These are phyloP conservation scores for Amphimallon solstitiale DNA, from an alignment of 2,888 invertebrate species.

Conservation along the genomic window DNA sequence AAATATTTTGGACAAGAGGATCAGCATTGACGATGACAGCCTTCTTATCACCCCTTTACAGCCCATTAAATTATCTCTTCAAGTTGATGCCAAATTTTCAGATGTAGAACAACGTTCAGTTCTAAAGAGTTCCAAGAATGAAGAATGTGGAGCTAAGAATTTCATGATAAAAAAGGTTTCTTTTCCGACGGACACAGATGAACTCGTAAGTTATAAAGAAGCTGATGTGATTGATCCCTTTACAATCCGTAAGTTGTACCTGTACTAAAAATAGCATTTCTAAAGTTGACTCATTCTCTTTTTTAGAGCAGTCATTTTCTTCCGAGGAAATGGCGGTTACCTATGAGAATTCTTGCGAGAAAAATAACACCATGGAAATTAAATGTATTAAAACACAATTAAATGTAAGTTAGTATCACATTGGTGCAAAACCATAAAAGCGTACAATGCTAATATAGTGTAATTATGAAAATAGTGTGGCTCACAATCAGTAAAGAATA, in stretches of 20 bases:
- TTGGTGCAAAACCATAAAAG: too few species aligned
- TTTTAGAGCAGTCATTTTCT: conserved; percentile 3
- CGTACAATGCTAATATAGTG: too few species aligned
- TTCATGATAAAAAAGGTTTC: conserved; percentile 41
- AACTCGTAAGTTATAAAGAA: conserved; percentile 44
- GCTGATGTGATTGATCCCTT: conserved; percentile 38
- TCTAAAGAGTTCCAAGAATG: conserved; percentile 38
- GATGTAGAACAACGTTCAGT: conserved; percentile 34
- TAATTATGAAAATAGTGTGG: background rate
- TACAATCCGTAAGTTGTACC: conserved; percentile 27
- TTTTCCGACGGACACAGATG: conserved; percentile 41
- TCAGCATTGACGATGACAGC: conserved; percentile 47
- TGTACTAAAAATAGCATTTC: background rate
- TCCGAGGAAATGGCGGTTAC: conserved; percentile 40
- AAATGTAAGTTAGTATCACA: conserved; percentile 36
- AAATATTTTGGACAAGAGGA: conserved; percentile 42
- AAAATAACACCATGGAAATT: conserved; percentile 45
- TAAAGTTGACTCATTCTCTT: background rate
- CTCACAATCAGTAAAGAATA: too few species aligned
- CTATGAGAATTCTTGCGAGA: conserved; percentile 44
- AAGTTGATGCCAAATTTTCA: background rate
- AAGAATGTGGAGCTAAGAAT: conserved; percentile 28
- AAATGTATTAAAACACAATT: conserved; percentile 45
- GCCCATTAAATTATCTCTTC: conserved; percentile 35
- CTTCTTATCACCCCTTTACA: conserved; percentile 42